Evolutionary conservation across 2,113 vertebrate species (phyloP).

Genomic region (Orthonyx spaldingii): DNA sequence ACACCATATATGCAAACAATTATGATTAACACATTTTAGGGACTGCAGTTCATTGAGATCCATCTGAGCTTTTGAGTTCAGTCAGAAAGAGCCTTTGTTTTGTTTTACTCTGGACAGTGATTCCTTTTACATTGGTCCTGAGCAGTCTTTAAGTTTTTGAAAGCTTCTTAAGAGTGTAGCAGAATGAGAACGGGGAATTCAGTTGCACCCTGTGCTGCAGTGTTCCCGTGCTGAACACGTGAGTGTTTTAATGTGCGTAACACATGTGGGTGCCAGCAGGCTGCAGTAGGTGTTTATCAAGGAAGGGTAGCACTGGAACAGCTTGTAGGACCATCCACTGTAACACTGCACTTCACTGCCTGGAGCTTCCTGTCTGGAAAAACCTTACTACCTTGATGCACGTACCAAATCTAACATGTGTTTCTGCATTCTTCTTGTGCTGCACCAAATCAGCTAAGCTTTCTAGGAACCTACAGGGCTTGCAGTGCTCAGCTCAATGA

Average conservation of each 20-base stretch:
- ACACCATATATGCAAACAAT: neutral
- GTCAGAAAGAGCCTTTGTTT: neutral
- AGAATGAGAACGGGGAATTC: fast-evolving
- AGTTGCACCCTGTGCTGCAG: neutral
- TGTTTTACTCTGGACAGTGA: neutral
- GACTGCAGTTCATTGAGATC: neutral
- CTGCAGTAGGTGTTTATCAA: fast-evolving
- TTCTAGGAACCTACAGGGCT: neutral
- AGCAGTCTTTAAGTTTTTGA: neutral
- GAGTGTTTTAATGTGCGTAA: neutral
- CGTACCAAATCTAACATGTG: neutral
- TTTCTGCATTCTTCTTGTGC: neutral
- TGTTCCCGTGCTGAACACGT: fast-evolving
- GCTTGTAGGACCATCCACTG: neutral
- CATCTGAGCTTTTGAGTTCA: neutral
- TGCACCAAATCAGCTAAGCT: neutral
- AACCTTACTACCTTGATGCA: neutral
- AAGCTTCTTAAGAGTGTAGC: neutral
- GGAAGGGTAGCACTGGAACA: neutral
- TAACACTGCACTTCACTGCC: neutral
- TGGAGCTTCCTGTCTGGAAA: neutral
- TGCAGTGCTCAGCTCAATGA: neutral
- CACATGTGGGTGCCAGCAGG: neutral
- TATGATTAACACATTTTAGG: neutral
- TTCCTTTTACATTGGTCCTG: neutral